These are phyloP conservation scores for Lepidocolaptes lacrymiger DNA, from an alignment of 2,797 vertebrate genomes.

Conservation along the genomic window DNA sequence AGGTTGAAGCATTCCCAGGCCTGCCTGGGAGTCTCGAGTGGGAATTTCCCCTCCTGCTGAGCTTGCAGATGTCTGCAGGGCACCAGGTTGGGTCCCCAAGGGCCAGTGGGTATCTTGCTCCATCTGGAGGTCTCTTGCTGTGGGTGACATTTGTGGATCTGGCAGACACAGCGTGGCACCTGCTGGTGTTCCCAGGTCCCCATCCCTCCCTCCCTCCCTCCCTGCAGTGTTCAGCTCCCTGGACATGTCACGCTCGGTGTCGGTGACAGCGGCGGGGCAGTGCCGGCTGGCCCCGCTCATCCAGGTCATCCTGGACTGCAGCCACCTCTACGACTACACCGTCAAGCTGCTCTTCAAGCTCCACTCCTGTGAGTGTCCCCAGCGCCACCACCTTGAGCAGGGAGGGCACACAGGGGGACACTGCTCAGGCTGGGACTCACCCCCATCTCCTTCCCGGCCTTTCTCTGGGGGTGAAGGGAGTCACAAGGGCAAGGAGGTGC, in stretches of 20 bases:
- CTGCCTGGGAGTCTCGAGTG: accelerated
- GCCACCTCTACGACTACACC: constrained; percentile 96
- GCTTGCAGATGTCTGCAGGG: neutral
- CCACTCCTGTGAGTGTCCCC: constrained; percentile 91
- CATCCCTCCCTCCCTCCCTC: neutral
- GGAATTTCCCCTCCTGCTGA: neutral
- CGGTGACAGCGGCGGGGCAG: constrained; percentile 92
- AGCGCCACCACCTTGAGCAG: accelerated
- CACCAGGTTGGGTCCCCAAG: accelerated
- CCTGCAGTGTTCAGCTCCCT: constrained; percentile 91
- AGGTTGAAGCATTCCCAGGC: neutral
- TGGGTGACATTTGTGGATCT: neutral
- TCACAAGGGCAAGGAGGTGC: neutral
- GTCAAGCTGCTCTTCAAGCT: constrained; percentile 98
- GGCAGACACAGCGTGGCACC: accelerated
- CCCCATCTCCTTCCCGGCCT: neutral
- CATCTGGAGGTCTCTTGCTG: neutral
- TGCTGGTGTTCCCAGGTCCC: accelerated
- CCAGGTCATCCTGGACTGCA: constrained; percentile 95
- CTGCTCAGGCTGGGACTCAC: neutral
- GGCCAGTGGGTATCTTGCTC: neutral
- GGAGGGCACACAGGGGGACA: neutral
- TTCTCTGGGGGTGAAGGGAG: neutral
- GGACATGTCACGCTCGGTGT: constrained; percentile 96
- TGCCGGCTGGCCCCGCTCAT: constrained; percentile 97